A percentile compares a stretch with the other conserved stretches of the same genome.
Evolutionary conservation across 1,140 invertebrate genomes (phyloP).

Genomic region (Bombus fervidus): DNA sequence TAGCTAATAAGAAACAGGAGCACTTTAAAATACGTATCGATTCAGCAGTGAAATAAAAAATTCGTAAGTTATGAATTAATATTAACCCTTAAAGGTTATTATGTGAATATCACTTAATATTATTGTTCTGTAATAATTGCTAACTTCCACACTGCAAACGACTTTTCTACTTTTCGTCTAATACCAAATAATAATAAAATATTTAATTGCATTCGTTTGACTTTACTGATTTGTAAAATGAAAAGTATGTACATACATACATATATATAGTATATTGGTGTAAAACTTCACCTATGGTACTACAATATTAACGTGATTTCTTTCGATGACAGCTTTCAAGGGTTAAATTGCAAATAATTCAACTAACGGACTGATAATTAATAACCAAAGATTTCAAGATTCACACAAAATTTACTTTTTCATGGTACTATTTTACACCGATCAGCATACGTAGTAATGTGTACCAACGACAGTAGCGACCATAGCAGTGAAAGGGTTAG

Average conservation of each 20-base stretch:
- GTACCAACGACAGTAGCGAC: background rate
- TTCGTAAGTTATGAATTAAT: background rate
- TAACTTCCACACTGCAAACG: background rate
- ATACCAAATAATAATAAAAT: too few relatives aligned
- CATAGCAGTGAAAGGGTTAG: conserved; percentile 47
- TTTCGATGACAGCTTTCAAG: background rate
- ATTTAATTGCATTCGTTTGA: too few relatives aligned
- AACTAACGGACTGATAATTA: background rate
- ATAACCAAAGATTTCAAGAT: background rate
- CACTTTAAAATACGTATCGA: background rate
- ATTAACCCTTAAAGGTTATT: background rate
- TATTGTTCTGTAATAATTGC: too few relatives aligned
- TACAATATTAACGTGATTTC: background rate
- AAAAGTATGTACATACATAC: too few relatives aligned
- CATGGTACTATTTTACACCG: background rate
- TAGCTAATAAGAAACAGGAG: background rate
- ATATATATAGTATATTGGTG: too few relatives aligned
- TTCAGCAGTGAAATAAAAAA: background rate
- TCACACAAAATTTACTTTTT: background rate
- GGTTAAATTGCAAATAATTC: background rate
- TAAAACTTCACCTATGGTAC: too few relatives aligned
- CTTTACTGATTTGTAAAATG: too few relatives aligned
- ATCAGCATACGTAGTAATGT: conserved; percentile 10
- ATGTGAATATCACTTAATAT: too few relatives aligned
- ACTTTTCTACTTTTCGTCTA: background rate